Conservation (phyloP, 2,113 vertebrate genomes). For the Otocyon megalotis region DNA sequence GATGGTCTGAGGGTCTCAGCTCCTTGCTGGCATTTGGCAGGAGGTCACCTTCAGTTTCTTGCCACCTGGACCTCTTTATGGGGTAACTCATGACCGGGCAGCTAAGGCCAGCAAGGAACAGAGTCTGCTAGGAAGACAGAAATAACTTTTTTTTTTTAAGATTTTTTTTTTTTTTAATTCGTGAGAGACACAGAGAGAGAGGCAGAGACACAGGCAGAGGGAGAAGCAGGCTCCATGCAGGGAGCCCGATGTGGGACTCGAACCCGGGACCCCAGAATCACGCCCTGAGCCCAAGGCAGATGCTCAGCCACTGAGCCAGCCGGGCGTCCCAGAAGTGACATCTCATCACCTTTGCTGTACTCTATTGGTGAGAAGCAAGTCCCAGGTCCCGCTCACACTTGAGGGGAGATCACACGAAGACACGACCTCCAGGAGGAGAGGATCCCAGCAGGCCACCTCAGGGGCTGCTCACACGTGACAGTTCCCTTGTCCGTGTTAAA, state of each 20-base stretch:
- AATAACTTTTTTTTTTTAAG: no score
- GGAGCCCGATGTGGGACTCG: fast-evolving
- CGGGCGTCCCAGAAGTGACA: neutral
- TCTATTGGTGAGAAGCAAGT: neutral
- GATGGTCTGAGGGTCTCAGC: neutral
- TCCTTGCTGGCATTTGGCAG: neutral
- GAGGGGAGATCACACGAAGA: neutral
- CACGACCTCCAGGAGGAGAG: neutral
- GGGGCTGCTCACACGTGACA: neutral
- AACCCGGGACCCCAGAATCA: no score
- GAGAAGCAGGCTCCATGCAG: no score
- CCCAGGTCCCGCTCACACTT: neutral
- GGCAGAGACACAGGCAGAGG: no score
- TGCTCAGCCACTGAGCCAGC: no score
- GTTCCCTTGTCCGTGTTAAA: neutral
- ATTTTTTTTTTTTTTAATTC: no score
- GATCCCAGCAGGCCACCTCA: neutral
- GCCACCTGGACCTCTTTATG: neutral
- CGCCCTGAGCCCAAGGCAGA: no score
- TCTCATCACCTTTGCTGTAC: neutral
- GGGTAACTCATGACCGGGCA: neutral
- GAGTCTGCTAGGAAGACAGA: neutral
- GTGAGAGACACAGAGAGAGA: no score
- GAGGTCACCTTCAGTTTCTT: neutral
- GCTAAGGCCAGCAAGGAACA: neutral